Evolutionary conservation across 2,113 vertebrate species (phyloP), one percentile per base, ranked within the genome.

Genomic region (Varanus salvator): DNA sequence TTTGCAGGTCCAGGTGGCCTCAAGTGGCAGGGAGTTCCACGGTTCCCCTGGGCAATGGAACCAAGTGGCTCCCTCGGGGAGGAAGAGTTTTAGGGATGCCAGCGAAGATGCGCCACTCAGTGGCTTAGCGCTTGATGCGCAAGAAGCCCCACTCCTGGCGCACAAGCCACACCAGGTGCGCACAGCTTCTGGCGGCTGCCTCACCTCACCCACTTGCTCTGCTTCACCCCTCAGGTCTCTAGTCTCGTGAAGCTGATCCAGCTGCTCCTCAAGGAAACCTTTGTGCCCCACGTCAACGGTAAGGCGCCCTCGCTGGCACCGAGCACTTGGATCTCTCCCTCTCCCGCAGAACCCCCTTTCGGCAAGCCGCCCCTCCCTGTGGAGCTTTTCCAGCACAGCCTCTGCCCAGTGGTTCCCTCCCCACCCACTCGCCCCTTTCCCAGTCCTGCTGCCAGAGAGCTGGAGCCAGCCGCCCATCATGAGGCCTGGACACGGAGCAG

Each of bases 281-380:
- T 78, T 19, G 14, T 87, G 21, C 86, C 86, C 23, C 75, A 50
- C 4, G 25, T 78, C 38, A 87, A 87, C 19, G 86, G 86, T 87
- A 87, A 78, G 85, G 1, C 48, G 2, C 48, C 52, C 25, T 34
- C 60, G 44, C 57, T 64, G 80, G 5, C 6, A 3, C 23, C 17
- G 76, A 60, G 57, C 57, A 60, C 57, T 60, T 15, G 11, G 57
- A 60, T 1, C 57, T 14, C 17, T 60, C 14, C 14, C 57, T 60
- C 17, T 60, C 9, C 57, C 11, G 12, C 14, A 60, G 57, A 14
- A 60, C 3, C 57, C 57, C 17, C 57, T 60, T 60, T 60, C 17
- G 17, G 12, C 57, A 60, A 60, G 3, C 14, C 57, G 3, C 57
- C 57, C 57, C 38, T 3, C 38, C 38, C 38, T 3, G 38, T 3